Evolutionary conservation across 2,797 vertebrate species (phyloP), one percentile per base, ranked within the genome.

Genomic region (Parauchenoglanis punctatus): DNA sequence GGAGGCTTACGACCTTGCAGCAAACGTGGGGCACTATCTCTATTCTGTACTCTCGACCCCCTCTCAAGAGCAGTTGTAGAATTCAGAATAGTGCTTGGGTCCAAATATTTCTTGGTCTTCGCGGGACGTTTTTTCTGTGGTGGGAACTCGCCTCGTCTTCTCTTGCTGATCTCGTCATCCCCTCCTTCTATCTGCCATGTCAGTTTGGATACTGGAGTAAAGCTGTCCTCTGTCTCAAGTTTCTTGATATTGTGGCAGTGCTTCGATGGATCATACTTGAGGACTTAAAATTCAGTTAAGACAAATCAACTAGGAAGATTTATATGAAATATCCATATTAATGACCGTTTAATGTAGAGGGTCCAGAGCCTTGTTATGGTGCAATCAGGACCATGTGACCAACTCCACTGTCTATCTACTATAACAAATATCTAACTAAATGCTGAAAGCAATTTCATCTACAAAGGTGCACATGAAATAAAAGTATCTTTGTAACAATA

Each of bases 201-300:
- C 67, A 99, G 96, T 89, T 93, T 86, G 0, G 94, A 91, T 52
- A 99, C 88, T 0, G 98, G 95, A 7, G 94, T 94, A 1, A 54
- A 17, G 1, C 65, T 90, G 0, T 61, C 28, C 0, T 13, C 6
- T 13, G 90, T 72, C 12, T 96, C 95, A 91, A 99, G 93, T 90
- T 91, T 97, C 91, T 96, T 97, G 84, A 99, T 95, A 92, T 99
- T 99, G 92, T 99, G 99, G 93, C 98, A 97, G 76, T 97, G 98
- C 90, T 99, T 99, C 1, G 98, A 99, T 0, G 98, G 99, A 93
- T 99, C 97, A n/a, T 97, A 99, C 89, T 97, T 99, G 75, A 98
- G 81, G n/a, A 96, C 86, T 94, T 97, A 89, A 72, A 35, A 3
- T 76, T 28, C 25, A 93, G 92, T 97, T 93, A 97, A 97, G 95